Percentiles rank a stretch among this genome's conserved stretches.
Conservation (phyloP, 2,888 invertebrate genomes). For the Cerastis rubricosa region DNA sequence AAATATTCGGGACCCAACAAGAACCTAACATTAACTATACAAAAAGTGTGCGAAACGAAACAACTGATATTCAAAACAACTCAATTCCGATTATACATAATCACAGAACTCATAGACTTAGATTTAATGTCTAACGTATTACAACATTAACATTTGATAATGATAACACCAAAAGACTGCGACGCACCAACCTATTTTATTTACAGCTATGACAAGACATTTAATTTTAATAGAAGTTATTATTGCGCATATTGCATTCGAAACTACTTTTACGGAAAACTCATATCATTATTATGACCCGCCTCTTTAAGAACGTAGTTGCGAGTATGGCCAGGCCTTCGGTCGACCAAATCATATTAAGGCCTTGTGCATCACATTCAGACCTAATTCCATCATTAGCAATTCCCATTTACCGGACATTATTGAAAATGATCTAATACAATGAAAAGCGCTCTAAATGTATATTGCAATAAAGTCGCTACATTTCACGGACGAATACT, state of each 20-base stretch:
- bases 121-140: constrained; percentile 24
- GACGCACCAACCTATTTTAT: constrained; percentile 14
- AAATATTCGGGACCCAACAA: constrained; percentile 55
- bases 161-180: constrained; percentile 27
- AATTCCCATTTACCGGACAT: neutral
- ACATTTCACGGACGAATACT: neutral
- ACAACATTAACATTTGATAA: constrained; percentile 19
- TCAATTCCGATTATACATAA: constrained; percentile 66
- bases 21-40: constrained; percentile 55
- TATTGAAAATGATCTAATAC: neutral
- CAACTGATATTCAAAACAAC: constrained; percentile 48
- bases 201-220: constrained; percentile 37
- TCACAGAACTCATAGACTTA: constrained; percentile 64
- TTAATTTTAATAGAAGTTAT: constrained; percentile 18
- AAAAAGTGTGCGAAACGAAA: constrained; percentile 47
- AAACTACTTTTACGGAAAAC: constrained; percentile 2
- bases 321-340: neutral
- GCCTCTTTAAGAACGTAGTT: neutral
- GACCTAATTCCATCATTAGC: neutral
- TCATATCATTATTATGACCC: neutral
- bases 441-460: neutral
- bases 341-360: neutral
- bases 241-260: constrained; percentile 51
- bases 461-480: neutral
- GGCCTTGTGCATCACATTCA: constrained; percentile 6